phyloP scores from a whole-genome alignment of 2,797 vertebrate genomes.

The Sardinella longiceps region DNA sequence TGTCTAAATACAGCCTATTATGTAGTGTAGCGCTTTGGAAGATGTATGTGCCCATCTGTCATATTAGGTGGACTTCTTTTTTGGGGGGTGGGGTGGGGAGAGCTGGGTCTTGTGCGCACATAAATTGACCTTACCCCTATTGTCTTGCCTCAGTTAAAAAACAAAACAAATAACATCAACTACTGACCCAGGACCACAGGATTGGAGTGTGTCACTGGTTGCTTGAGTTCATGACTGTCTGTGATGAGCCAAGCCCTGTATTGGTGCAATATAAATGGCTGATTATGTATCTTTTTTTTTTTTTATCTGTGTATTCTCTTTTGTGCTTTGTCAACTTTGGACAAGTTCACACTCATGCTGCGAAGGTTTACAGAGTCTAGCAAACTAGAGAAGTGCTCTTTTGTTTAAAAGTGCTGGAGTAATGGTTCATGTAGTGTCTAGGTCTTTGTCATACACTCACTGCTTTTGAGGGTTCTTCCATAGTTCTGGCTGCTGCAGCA shows the following conservation, averaged over 20 bases:
- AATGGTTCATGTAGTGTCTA: not conserved
- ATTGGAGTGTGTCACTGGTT: not conserved
- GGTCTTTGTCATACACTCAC: not conserved
- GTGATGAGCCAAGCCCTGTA: not conserved
- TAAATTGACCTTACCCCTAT: not conserved
- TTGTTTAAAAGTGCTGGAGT: not conserved
- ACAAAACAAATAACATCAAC: not conserved
- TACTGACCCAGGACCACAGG: not conserved
- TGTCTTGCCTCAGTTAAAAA: slow-evolving; percentile 7
- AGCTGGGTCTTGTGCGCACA: not conserved
- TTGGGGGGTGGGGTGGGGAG: not conserved
- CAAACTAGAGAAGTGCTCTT: slow-evolving; percentile 2
- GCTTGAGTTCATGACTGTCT: not conserved
- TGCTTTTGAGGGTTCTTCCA: not conserved
- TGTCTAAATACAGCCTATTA: not conserved
- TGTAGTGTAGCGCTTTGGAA: not conserved
- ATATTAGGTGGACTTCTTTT: not conserved
- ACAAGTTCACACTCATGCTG: not conserved
- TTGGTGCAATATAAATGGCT: slow-evolving; percentile 23
- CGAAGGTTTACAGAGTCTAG: not conserved
- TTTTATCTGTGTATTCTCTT: not conserved
- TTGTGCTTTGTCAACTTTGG: slow-evolving; percentile 1
- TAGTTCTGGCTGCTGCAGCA: not conserved
- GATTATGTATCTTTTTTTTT: not conserved
- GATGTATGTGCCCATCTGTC: not conserved